Percentiles rank a stretch among this genome's conserved stretches.
These are phyloP conservation scores for Aurelia sp. DNA, from an alignment of 30 jellyfish, hydroid and myxozoan species.

Conservation along the genomic window DNA sequence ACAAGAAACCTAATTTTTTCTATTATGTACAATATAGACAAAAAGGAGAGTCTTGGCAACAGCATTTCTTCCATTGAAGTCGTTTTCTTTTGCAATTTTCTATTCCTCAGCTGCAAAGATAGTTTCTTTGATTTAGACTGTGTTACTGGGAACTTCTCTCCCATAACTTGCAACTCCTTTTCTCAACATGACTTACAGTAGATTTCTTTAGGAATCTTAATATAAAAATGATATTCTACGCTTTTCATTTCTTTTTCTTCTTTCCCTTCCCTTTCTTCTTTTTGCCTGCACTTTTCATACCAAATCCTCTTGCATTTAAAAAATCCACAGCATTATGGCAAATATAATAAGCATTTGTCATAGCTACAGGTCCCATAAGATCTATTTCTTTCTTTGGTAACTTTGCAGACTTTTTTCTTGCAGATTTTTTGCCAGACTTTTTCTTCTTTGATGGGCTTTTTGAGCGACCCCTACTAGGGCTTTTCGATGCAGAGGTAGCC, in stretches of 20 bases:
- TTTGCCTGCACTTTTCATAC: slow-evolving; percentile 41
- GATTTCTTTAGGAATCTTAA: neutral
- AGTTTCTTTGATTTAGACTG: no score
- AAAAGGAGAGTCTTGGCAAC: no score
- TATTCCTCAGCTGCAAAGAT: no score
- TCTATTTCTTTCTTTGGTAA: slow-evolving; percentile 52
- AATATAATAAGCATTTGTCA: slow-evolving; percentile 78
- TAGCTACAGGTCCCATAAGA: slow-evolving; percentile 59
- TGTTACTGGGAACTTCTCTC: no score
- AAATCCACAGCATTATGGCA: slow-evolving; percentile 85
- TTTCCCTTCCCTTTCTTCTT: slow-evolving; percentile 58
- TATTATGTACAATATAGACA: no score
- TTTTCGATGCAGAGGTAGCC: neutral
- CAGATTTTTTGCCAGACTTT: slow-evolving; percentile 45
- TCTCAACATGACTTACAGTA: no score
- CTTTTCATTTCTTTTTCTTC: slow-evolving; percentile 39
- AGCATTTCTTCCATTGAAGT: no score
- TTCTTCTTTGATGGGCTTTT: slow-evolving; percentile 51
- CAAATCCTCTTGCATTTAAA: slow-evolving; percentile 71
- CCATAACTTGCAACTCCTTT: no score
- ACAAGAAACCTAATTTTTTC: no score
- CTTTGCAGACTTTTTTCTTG: slow-evolving; percentile 48
- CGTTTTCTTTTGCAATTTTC: no score
- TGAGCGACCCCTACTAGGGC: slow-evolving; percentile 42
- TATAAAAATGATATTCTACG: neutral